Base-by-base conservation (phyloP, 2,888 invertebrate genomes). In the Pandemis heparana region DNA sequence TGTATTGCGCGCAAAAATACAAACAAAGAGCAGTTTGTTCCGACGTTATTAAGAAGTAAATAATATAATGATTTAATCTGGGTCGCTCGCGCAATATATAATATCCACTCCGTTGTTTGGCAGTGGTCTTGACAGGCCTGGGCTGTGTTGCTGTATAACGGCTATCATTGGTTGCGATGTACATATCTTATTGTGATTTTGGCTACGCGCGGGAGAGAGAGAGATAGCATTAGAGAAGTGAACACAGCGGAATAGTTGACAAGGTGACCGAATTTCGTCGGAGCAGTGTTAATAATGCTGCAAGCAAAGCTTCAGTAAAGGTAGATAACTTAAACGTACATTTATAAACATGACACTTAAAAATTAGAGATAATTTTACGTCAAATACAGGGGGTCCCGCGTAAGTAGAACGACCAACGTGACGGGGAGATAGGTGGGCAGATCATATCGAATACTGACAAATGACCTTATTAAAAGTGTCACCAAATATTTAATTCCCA, bases 21-120 rank as follows among this genome's bases (percentile, higher is more conserved):
- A 82, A 81, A 82, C 78, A 78, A 77, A 77, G 75, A 76, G 74
- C 72, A 78, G 77, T 82, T 82, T 81, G 80, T 79, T 81, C 77
- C 77, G 79, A 80, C 81, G 82, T 82, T 84, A 86, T 82, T 82
- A 83, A 79, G 80, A 81, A 84, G 82, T 84, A 85, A 83, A 83
- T 85, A 84, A 85, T 84, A 80, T 82, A 83, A 82, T 81, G 78
- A 74, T 83, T 82, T 81, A 80, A 81, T 82, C 75, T 78, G 75
- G 81, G 82, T 79, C 81, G 79, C 77, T 70, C 75, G 80, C 79
- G 81, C 69, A 70, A 70, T 74, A 70, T 74, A 81, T 84, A 85
- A 85, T 82, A 83, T 82, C 81, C 83, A 59, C 64, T 59, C 51
- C 59, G 73, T 70, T 74, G 69, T 86, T 84, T 82, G 83, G 83